A percentile compares a stretch with the other conserved stretches of the same genome.
phyloP scores from a whole-genome alignment of 2,113 vertebrate genomes.

The Mionectes macconnelli region DNA sequence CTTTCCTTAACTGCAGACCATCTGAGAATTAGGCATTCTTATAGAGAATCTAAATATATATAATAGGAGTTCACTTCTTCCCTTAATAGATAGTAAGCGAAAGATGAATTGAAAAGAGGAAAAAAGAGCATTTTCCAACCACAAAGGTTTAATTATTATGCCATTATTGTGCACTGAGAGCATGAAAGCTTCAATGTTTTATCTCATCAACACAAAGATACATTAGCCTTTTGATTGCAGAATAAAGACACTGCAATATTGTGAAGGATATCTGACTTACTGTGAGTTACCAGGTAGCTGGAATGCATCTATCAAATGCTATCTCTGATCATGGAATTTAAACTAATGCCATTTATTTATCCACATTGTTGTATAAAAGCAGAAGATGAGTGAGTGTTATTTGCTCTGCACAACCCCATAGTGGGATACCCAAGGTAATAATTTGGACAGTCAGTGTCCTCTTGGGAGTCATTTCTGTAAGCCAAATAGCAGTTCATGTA shows the following conservation, averaged over 20 bases:
- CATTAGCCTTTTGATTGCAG: neutral
- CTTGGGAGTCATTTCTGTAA: constrained; percentile 37
- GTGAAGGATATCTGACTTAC: neutral
- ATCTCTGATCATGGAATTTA: neutral
- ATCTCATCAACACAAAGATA: neutral
- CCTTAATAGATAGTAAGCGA: neutral
- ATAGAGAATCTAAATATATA: neutral
- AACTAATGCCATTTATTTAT: constrained; percentile 18
- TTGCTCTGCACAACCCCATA: neutral
- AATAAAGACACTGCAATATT: neutral
- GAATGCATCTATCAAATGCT: neutral
- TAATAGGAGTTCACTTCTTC: neutral
- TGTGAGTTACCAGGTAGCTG: neutral
- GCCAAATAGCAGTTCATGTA: neutral
- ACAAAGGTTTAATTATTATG: neutral
- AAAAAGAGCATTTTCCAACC: neutral
- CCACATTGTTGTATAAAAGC: neutral
- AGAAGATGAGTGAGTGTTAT: constrained; percentile 12
- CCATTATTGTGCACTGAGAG: neutral
- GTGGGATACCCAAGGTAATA: constrained; percentile 19
- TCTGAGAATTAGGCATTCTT: neutral
- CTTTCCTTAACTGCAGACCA: neutral
- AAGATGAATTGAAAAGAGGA: neutral
- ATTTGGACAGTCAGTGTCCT: constrained; percentile 7
- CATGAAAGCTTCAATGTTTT: neutral